Evolutionary conservation across 23 tunicate species (phyloP), one percentile per base, ranked within the genome.

Genomic region (Ciona savignyi): DNA sequence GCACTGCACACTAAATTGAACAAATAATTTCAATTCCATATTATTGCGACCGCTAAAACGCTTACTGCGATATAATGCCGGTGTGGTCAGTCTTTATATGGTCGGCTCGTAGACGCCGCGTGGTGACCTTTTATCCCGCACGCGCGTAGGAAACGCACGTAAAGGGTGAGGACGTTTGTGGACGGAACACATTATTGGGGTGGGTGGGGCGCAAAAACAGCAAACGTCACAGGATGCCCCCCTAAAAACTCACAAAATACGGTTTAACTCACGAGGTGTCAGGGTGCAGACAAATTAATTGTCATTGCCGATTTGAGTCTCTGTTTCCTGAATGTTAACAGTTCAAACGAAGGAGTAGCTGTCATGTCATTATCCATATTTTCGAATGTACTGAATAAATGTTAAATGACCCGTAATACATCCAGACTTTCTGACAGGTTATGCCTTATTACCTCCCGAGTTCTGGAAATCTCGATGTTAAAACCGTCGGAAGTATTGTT

Each of bases 121-220:
- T 42, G n/a, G n/a, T 42, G 56, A 42, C 56, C 56, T 15, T 42
- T 42, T 42, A 42, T 42, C 56, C 56, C 11, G 56, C 56, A 42
- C 56, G 15, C 56, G 56, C 56, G 56, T 42, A 42, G 56, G 56
- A 42, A 42, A 42, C 56, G 56, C 56, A 42, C 56, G 56, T 42
- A 42, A 9, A 15, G 56, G 56, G 56, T 42, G 56, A 15, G 56
- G 56, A 6, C 56, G 56, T 42, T 42, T 42, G 56, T 42, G 56
- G 56, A 42, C 56, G 56, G 56, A 42, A 42, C 56, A 42, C 56
- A 42, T 42, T 42, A 15, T 42, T 42, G 56, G 56, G 56, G 15
- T 6, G 56, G 56, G 56, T 42, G 56, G 56, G 56, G 56, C 15
- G 9, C 9, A 15, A 6, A 42, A 42, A 42, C 11, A 9, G 56